phyloP scores from a whole-genome alignment of 2,113 vertebrate genomes.

The Tupaia chinensis region DNA sequence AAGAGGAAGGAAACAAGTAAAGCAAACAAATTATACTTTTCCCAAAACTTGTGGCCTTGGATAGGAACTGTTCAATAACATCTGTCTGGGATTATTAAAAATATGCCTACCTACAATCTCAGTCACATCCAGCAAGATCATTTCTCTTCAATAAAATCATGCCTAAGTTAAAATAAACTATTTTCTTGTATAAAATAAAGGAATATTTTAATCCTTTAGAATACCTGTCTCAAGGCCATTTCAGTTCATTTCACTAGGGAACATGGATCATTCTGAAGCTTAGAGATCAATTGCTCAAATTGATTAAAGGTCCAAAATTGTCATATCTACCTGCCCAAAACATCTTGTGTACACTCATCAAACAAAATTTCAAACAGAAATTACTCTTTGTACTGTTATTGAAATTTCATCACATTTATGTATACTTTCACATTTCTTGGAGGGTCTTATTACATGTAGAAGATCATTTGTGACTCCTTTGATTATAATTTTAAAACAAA shows the following conservation, averaged over 20 bases:
- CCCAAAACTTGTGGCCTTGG: background rate
- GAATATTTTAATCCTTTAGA: constrained; percentile 28
- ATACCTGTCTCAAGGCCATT: constrained; percentile 14
- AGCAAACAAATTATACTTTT: constrained; percentile 40
- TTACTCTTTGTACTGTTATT: constrained; percentile 13
- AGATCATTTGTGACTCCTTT: constrained; percentile 56
- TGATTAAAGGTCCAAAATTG: constrained; percentile 31
- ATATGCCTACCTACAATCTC: background rate
- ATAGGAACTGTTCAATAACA: background rate
- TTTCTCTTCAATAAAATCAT: constrained; percentile 48
- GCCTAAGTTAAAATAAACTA: background rate
- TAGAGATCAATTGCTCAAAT: background rate
- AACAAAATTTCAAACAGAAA: constrained; percentile 42
- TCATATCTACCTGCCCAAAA: constrained; percentile 20
- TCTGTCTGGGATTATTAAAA: background rate
- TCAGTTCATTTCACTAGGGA: background rate
- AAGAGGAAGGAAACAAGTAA: constrained; percentile 56
- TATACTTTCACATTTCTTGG: background rate
- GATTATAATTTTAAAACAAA: constrained; percentile 7
- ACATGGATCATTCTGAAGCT: constrained; percentile 33
- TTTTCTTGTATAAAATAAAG: constrained; percentile 6
- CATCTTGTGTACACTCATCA: background rate
- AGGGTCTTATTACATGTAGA: background rate
- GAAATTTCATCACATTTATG: constrained; percentile 6
- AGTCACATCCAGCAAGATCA: background rate